These are phyloP conservation scores for Ditylenchus dipsaci DNA, from an alignment of 1,140 invertebrate species.

Conservation along the genomic window DNA sequence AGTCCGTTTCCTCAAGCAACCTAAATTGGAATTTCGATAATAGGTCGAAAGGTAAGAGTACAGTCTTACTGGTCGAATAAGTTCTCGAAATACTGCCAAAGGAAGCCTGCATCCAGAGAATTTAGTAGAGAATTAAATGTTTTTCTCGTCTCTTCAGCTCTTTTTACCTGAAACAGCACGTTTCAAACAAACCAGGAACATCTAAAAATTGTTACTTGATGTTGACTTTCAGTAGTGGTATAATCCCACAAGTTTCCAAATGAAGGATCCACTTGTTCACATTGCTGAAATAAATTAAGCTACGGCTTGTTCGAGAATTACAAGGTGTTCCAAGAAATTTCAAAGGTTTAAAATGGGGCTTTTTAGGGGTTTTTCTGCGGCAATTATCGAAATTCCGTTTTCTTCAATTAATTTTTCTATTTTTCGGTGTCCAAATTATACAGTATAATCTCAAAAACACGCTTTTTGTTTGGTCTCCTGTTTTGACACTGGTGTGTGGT, in stretches of 20 bases:
- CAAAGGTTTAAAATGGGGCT: too few species aligned
- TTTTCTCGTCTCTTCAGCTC: conserved; percentile 67
- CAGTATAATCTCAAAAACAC: too few species aligned
- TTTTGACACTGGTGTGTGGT: too few species aligned
- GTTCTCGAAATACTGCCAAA: conserved; percentile 77
- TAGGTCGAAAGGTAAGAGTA: too few species aligned
- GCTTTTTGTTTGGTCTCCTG: too few species aligned
- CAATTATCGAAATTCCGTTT: too few species aligned
- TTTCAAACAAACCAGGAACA: conserved; percentile 5
- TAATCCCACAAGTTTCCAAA: conserved; percentile 34
- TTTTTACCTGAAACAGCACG: conserved; percentile 24
- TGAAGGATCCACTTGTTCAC: conserved; percentile 39
- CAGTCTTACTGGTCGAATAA: conserved; percentile 63
- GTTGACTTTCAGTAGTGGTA: not conserved
- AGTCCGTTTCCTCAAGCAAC: not conserved
- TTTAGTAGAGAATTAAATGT: conserved; percentile 80
- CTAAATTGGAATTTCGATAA: too few species aligned
- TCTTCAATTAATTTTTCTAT: too few species aligned
- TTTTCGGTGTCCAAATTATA: too few species aligned
- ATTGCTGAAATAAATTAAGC: conserved; percentile 29
- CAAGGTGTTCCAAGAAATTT: too few species aligned
- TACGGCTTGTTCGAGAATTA: not conserved
- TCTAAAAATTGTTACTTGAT: conserved; percentile 5
- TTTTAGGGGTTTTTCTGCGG: too few species aligned
- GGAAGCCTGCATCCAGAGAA: conserved; percentile 76